Evolutionary conservation across 2,113 vertebrate genomes (phyloP).

Genomic region (Parus major): DNA sequence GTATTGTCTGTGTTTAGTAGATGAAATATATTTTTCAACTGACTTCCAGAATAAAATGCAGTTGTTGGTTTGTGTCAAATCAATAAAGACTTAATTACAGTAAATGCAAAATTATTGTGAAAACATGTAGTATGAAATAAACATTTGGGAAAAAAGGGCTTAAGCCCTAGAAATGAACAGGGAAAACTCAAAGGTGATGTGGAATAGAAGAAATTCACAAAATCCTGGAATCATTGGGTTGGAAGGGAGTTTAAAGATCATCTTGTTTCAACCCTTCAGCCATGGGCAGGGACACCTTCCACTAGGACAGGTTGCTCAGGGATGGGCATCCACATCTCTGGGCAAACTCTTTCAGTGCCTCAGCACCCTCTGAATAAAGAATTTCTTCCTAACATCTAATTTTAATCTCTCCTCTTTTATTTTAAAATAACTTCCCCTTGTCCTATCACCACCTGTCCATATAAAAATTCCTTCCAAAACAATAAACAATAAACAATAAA

Average conservation of each 20-base stretch:
- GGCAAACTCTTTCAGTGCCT: background rate
- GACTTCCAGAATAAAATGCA: slow-evolving; percentile 15
- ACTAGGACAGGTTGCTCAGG: background rate
- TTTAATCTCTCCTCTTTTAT: background rate
- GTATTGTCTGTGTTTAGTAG: background rate
- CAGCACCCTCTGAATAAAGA: background rate
- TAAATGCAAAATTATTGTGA: background rate
- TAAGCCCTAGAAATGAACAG: background rate
- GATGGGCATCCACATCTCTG: background rate
- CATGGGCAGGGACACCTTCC: background rate
- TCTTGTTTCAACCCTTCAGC: background rate
- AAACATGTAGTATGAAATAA: background rate
- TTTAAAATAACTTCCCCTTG: background rate
- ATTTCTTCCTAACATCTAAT: background rate
- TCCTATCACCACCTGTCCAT: background rate
- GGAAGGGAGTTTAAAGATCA: background rate
- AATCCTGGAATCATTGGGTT: background rate
- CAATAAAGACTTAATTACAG: slow-evolving; percentile 28
- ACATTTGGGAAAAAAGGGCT: background rate
- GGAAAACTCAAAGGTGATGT: background rate
- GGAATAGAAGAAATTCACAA: background rate
- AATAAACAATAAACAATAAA: too few relatives aligned
- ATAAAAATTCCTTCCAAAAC: background rate
- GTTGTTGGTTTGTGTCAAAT: background rate
- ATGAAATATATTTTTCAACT: background rate